Percentiles rank a stretch among this genome's conserved stretches.
Evolutionary conservation across 2,888 invertebrate species (phyloP).

Genomic region (Synanthedon vespiformis): DNA sequence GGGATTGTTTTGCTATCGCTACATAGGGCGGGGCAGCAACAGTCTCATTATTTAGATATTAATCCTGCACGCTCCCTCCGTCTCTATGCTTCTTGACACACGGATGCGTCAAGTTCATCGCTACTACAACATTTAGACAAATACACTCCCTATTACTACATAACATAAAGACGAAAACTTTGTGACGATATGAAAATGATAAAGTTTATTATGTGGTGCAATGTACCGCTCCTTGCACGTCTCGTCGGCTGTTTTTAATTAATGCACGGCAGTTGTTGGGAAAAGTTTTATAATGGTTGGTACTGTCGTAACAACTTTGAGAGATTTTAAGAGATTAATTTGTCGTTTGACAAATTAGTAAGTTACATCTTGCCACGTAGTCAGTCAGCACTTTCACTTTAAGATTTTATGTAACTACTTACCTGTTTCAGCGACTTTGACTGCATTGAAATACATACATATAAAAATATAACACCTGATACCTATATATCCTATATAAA

Average conservation of each 20-base stretch:
- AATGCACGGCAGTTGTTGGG: slow-evolving; percentile 37
- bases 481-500: too few relatives aligned
- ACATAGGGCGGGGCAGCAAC: slow-evolving; percentile 31
- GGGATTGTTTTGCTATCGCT: slow-evolving; percentile 28
- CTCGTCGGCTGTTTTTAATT: slow-evolving; percentile 25
- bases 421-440: too few relatives aligned
- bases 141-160: not conserved
- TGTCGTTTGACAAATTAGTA: not conserved
- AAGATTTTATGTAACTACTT: too few relatives aligned
- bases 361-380: too few relatives aligned
- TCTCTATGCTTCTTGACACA: not conserved
- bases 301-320: not conserved
- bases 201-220: not conserved
- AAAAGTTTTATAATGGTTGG: not conserved
- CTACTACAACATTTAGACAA: not conserved
- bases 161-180: not conserved
- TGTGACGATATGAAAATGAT: not conserved
- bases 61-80: slow-evolving; percentile 46
- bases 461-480: too few relatives aligned
- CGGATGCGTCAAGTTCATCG: not conserved
- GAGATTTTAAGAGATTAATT: not conserved
- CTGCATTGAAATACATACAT: too few relatives aligned
- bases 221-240: slow-evolving; percentile 6
- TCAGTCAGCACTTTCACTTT: too few relatives aligned
- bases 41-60: slow-evolving; percentile 68